These are phyloP conservation scores for Tetropium fuscum DNA, from an alignment of 2,888 invertebrate genomes.

Conservation along the genomic window DNA sequence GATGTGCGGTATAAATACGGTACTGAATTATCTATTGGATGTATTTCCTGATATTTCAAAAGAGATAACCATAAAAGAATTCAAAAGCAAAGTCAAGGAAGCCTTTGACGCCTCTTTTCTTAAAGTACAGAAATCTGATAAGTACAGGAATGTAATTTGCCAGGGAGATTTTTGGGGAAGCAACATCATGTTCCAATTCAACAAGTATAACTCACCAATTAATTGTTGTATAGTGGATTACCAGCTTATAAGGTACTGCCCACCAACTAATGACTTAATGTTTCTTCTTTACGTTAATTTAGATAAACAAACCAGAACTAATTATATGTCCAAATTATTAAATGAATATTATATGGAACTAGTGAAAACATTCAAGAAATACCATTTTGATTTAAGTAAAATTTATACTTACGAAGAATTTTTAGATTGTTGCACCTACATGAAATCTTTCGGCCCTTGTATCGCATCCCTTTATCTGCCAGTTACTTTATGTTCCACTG, in stretches of 20 bases:
- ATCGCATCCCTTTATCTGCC: conserved; percentile 8
- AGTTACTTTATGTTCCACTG: not conserved
- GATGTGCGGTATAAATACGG: conserved; percentile 5
- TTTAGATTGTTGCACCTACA: conserved; percentile 44
- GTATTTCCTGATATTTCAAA: conserved; percentile 34
- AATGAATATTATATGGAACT: conserved; percentile 47
- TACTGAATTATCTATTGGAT: conserved; percentile 27
- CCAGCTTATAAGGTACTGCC: conserved; percentile 67
- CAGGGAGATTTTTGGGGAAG: conserved; percentile 59
- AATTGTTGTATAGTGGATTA: conserved; percentile 58
- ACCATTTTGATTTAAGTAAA: conserved; percentile 37
- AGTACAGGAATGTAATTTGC: conserved; percentile 61
- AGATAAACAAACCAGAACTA: conserved; percentile 36
- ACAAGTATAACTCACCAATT: conserved; percentile 34
- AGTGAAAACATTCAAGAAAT: conserved; percentile 34
- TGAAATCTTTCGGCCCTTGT: conserved; percentile 41
- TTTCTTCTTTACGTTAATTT: conserved; percentile 47
- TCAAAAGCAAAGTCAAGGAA: conserved; percentile 28
- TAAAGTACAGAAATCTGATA: conserved; percentile 55
- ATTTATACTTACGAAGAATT: conserved; percentile 47
- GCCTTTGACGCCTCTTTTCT: conserved; percentile 48
- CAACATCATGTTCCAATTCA: conserved; percentile 54
- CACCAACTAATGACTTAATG: conserved; percentile 74
- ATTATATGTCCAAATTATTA: conserved; percentile 40
- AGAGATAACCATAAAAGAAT: conserved; percentile 26